A percentile compares a stretch with the other conserved stretches of the same genome.
These are phyloP conservation scores for Amiota minor DNA, from an alignment of 2,888 invertebrate genomes.

Conservation along the genomic window DNA sequence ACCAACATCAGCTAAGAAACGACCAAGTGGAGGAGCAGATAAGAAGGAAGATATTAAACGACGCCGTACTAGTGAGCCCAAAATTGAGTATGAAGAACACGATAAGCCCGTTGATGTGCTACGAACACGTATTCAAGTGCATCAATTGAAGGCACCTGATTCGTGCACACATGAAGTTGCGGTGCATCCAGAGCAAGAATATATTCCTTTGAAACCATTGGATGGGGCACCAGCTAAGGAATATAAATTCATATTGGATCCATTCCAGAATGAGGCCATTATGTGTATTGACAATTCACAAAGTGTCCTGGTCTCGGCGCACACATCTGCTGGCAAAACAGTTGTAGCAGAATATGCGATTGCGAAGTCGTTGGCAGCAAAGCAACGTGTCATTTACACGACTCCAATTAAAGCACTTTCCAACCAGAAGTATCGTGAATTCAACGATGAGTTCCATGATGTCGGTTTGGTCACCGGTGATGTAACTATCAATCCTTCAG, in stretches of 20 bases:
- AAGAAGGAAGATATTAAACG: slow-evolving; percentile 35
- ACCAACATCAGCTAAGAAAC: slow-evolving; percentile 37
- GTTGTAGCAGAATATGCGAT: slow-evolving; percentile 99
- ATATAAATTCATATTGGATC: slow-evolving; percentile 95
- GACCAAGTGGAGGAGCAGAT: slow-evolving; percentile 31
- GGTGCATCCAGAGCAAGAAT: slow-evolving; percentile 89
- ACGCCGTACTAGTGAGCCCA: background rate
- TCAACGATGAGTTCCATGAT: slow-evolving; percentile 97
- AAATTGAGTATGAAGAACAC: slow-evolving; percentile 27
- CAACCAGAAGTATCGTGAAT: slow-evolving; percentile 99
- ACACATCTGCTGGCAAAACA: slow-evolving; percentile 99
- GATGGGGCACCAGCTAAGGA: slow-evolving; percentile 87
- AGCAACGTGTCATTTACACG: slow-evolving; percentile 99
- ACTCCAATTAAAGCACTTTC: slow-evolving; percentile 99
- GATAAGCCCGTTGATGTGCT: slow-evolving; percentile 81
- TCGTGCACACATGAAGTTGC: slow-evolving; percentile 98
- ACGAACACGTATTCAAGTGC: slow-evolving; percentile 87
- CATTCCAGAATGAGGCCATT: slow-evolving; percentile 98
- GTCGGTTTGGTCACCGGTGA: slow-evolving; percentile 99
- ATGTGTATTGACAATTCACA: slow-evolving; percentile 97
- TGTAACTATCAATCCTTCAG: slow-evolving; percentile 98
- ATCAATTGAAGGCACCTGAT: slow-evolving; percentile 90
- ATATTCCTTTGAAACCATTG: slow-evolving; percentile 77
- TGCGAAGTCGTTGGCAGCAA: slow-evolving; percentile 92
- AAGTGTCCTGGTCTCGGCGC: slow-evolving; percentile 98